These are phyloP conservation scores for Folsomia candida DNA, from an alignment of 2,888 invertebrate genomes.

Conservation along the genomic window DNA sequence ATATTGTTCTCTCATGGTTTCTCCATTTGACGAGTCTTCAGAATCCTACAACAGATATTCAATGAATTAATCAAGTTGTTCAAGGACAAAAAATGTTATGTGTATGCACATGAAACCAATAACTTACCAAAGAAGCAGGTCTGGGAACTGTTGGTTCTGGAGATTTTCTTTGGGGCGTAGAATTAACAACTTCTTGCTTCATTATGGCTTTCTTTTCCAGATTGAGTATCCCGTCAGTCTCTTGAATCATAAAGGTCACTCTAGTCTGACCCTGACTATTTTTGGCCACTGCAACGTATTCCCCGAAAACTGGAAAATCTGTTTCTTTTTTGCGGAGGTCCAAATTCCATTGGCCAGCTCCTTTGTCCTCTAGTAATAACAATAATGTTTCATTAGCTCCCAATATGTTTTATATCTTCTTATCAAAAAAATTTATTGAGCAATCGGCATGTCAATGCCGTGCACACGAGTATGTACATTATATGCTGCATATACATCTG, in stretches of 20 bases:
- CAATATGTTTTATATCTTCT: background rate
- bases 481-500: background rate
- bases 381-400: background rate
- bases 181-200: constrained; percentile 11
- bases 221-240: background rate
- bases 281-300: constrained; percentile 43
- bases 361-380: constrained; percentile 41
- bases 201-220: background rate
- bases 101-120: background rate
- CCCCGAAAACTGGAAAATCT: constrained; percentile 26
- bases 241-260: constrained; percentile 40
- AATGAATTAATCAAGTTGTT: background rate
- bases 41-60: constrained; percentile 11
- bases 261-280: constrained; percentile 41
- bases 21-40: constrained; percentile 45
- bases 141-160: constrained; percentile 19
- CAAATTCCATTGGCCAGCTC: constrained; percentile 45
- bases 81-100: background rate
- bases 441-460: background rate
- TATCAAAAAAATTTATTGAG: background rate
- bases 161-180: constrained; percentile 20
- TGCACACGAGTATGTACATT: background rate
- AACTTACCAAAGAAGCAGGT: constrained; percentile 23
- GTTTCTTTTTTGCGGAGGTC: constrained; percentile 35
- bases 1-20: constrained; percentile 47